phyloP scores from a whole-genome alignment of 2,888 invertebrate genomes.

The Chrysodeixis includens region DNA sequence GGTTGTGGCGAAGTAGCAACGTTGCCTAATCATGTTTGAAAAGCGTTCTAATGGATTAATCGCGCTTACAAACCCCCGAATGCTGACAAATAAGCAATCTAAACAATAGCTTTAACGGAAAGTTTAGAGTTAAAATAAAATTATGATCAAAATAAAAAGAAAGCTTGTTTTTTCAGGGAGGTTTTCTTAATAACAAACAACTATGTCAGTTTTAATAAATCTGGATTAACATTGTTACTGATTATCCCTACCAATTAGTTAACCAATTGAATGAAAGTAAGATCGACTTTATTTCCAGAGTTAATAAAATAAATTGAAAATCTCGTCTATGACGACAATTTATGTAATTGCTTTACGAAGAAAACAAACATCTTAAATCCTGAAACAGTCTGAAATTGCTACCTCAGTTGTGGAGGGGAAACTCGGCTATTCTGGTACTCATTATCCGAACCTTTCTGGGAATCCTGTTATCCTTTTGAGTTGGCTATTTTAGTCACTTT shows the following conservation, averaged over 20 bases:
- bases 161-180: constrained; percentile 2
- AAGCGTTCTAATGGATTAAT: constrained; percentile 65
- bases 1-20: constrained; percentile 72
- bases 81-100: constrained; percentile 41
- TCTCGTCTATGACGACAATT: constrained; percentile 35
- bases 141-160: constrained; percentile 16
- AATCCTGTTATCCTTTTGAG: constrained; percentile 74
- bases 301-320: constrained; percentile 2
- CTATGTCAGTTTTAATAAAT: background rate
- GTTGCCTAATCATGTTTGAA: constrained; percentile 79
- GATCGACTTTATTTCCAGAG: constrained; percentile 12
- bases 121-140: constrained; percentile 25
- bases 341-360: constrained; percentile 44
- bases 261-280: no score
- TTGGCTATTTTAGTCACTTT: constrained; percentile 69
- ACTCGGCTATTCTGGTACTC: constrained; percentile 70
- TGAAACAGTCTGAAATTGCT: constrained; percentile 68
- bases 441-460: constrained; percentile 71
- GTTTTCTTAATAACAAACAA: background rate
- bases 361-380: constrained; percentile 71
- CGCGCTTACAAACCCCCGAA: constrained; percentile 31
- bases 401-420: constrained; percentile 65
- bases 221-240: background rate
- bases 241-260: no score
- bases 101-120: constrained; percentile 35